Percentiles rank a stretch among this genome's conserved stretches.
phyloP scores from a whole-genome alignment of 92 coral and sea anemone genomes.

The Phymanthus crucifer region DNA sequence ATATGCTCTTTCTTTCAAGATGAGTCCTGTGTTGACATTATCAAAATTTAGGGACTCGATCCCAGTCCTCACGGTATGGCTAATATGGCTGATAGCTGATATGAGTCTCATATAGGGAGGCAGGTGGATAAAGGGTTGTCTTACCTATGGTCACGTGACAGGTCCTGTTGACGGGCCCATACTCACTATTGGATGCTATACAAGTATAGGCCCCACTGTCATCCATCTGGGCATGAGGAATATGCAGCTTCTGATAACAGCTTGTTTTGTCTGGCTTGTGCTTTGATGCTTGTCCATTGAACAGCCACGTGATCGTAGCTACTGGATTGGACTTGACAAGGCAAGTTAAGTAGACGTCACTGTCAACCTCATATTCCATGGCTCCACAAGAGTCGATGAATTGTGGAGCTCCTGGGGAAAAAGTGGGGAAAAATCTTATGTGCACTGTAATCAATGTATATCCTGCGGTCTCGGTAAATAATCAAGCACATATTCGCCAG shows the following conservation, averaged over 20 bases:
- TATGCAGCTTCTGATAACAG: background rate
- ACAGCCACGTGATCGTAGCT: slow-evolving; percentile 4
- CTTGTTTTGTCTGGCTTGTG: background rate
- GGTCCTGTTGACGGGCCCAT: background rate
- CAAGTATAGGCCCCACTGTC: slow-evolving; percentile 4
- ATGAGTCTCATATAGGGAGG: no score
- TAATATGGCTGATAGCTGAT: no score
- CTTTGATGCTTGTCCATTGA: background rate
- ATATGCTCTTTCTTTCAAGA: no score
- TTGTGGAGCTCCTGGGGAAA: slow-evolving; percentile 4
- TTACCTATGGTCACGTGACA: background rate
- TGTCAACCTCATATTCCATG: background rate
- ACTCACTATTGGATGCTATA: background rate
- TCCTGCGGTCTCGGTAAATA: no score
- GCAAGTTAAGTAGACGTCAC: background rate
- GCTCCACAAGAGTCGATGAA: background rate
- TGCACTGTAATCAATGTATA: no score
- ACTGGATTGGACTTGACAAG: slow-evolving; percentile 3
- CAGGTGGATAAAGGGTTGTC: no score
- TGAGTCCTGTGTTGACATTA: no score
- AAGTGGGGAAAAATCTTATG: no score
- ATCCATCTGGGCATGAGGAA: background rate
- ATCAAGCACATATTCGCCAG: no score
- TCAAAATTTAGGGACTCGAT: no score
- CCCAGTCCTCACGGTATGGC: no score